Base-by-base conservation (phyloP, 2,888 invertebrate genomes). In the Arctia plantaginis region DNA sequence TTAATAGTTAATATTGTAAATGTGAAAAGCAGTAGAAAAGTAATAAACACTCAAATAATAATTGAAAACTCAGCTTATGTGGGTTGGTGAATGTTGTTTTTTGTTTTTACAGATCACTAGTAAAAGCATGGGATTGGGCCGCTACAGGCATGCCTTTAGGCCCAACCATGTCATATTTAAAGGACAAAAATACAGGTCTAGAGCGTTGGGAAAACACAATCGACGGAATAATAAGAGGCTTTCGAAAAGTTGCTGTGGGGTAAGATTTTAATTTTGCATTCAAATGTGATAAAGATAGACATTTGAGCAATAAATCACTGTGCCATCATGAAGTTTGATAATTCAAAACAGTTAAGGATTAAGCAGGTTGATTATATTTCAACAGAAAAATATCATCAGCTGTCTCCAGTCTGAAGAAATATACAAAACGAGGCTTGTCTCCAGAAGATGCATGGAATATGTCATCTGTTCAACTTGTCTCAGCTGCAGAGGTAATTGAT, bases 391-490 rank as follows among this genome's bases (percentile, higher is more conserved):
- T 98, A 76, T 96, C 97, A 51, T 90, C 96, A 71, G 97, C 97
- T 7, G 96, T 97, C 74, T 94, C 96, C 13, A 97, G 97, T 80
- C 95, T 98, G 82, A 96, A 97, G 73, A 95, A 96, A n/a, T 96
- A 97, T 77, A 95, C 96, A 10, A 95, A 93, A 69, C 95, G 94
- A 66, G 98, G 98, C 0, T 84, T 96, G 35, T 90, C 96, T 0
- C 95, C 96, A 10, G 98, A 98, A 91, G 97, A 98, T 80, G 98
- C 99, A 0, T 98, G 99, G 97, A 99, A 99, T 91, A 96, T 97
- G 82, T 97, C 97, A 12, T 98, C 98, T 0, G 97, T 99, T 65
- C 97, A 98, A 89, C 93, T 99, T 30, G 97, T 97, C 0, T 97
- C 97, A 77, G 98, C 98, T 41, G 98, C 99, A 18, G 98, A 98